Conservation (phyloP, 2,797 vertebrate species). For the Sebastiscus tertius region DNA sequence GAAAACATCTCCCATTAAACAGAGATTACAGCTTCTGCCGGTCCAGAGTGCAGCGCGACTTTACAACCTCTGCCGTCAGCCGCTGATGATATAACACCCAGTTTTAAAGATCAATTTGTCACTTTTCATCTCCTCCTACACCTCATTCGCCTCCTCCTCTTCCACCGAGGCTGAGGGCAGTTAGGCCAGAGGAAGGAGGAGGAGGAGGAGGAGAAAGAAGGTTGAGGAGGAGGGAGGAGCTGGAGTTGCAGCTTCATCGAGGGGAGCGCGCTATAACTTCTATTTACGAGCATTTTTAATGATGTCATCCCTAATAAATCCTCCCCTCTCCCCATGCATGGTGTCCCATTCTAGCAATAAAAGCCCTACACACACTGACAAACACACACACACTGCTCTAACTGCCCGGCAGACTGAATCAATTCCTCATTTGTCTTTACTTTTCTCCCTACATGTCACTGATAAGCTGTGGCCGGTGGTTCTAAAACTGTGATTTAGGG, state of each 20-base stretch:
- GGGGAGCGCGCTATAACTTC: slow-evolving; percentile 4
- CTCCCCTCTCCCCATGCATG: not conserved
- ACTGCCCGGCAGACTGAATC: slow-evolving; percentile 24
- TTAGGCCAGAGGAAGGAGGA: slow-evolving; percentile 1
- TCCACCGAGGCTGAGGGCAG: not conserved
- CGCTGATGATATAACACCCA: slow-evolving; percentile 63
- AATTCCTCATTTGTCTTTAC: slow-evolving; percentile 27
- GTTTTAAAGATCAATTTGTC: slow-evolving; percentile 75
- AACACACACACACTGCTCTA: slow-evolving; percentile 12
- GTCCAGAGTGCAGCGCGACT: slow-evolving; percentile 40
- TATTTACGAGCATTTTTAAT: slow-evolving; percentile 51
- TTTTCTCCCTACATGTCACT: slow-evolving; percentile 6
- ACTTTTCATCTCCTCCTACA: slow-evolving; percentile 72
- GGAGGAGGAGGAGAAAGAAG: not conserved
- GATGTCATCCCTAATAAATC: slow-evolving; percentile 56
- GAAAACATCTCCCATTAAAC: slow-evolving; percentile 64
- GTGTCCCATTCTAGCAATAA: not conserved
- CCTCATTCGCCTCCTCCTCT: slow-evolving; percentile 35
- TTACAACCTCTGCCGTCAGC: slow-evolving; percentile 54
- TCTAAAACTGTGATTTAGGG: slow-evolving; percentile 1
- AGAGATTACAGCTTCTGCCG: slow-evolving; percentile 42
- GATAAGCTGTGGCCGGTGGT: not conserved
- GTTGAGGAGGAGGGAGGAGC: not conserved
- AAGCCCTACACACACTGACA: not conserved
- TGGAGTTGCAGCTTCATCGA: not conserved